Base-by-base conservation (phyloP, 1,140 invertebrate species). In the Trinorchestia longiramus region DNA sequence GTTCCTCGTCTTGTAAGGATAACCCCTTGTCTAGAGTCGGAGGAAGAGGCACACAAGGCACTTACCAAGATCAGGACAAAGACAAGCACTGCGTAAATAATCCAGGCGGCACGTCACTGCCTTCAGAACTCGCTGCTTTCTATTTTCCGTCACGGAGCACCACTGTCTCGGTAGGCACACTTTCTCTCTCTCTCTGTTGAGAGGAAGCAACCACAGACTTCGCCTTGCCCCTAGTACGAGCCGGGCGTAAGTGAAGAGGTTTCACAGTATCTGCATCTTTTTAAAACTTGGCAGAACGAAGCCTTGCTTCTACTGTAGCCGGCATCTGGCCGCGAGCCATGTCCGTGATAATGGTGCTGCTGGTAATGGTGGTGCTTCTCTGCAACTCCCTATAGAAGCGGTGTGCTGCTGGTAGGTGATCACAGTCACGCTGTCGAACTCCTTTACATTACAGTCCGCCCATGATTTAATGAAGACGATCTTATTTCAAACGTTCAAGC, bases 31-130 rank as follows among this genome's bases (percentile, higher is more conserved):
- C 62, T 36, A 36, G 36, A 28, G 47, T 53, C 47, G 88, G 36
- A 36, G 62, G 88, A n/a, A n/a, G n/a, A 91, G 88, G 43, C 88
- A 91, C 88, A 91, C 88, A 91, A 42, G 88, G 0, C 92, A 94
- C 92, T 94, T 94, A 94, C 92, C 92, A 94, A 94, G n/a, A n/a
- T n/a, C n/a, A n/a, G n/a, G 92, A 94, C 43, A 94, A 94, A 36
- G 43, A 94, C 92, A 43, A 91, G 43, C 92, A 94, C 92, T 94
- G 41, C 44, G 92, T 45, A 44, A 94, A 47, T 94, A 94, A 94
- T 94, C 92, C 92, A 94, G 92, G 44, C 88, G 92, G 43, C 44
- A 47, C 43, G 92, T 47, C 92, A 45, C 43, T 94, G 1, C 92
- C 6, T 19, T 94, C 43, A 28, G 36, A 94, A 94, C 90, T 92